A percentile compares a stretch with the other conserved stretches of the same genome.
phyloP scores from a whole-genome alignment of 2,888 invertebrate species.

The Ormia ochracea region DNA sequence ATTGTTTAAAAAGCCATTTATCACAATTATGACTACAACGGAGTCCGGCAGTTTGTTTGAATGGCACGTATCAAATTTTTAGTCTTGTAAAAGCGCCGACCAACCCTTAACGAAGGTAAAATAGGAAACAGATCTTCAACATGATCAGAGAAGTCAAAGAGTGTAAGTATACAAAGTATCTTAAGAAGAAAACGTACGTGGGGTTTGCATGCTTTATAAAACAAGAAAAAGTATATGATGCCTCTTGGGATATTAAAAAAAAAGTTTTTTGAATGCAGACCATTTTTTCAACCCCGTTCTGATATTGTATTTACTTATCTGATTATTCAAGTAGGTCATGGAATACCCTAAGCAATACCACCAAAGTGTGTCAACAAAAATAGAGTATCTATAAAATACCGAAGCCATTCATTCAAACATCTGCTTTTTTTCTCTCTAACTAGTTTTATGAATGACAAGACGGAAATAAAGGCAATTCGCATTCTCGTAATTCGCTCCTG shows the following conservation, averaged over 20 bases:
- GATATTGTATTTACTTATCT: too few species aligned
- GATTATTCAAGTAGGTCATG: too few species aligned
- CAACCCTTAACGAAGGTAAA: slow-evolving; percentile 31
- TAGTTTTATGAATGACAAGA: slow-evolving; percentile 5
- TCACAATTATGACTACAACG: slow-evolving; percentile 70
- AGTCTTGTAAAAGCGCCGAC: background rate
- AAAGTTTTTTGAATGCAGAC: too few species aligned
- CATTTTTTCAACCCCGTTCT: too few species aligned
- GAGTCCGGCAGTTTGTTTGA: slow-evolving; percentile 48
- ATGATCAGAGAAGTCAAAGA: background rate
- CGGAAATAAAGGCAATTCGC: slow-evolving; percentile 1
- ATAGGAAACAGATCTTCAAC: slow-evolving; percentile 34
- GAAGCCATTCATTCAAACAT: slow-evolving; percentile 44
- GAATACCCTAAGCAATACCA: background rate
- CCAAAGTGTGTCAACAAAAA: background rate
- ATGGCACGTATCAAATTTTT: slow-evolving; percentile 43
- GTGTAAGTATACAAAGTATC: too few species aligned
- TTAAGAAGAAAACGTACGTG: too few species aligned
- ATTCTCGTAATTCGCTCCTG: slow-evolving; percentile 2
- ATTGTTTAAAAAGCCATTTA: slow-evolving; percentile 71
- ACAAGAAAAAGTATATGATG: too few species aligned
- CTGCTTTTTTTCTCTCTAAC: slow-evolving; percentile 32
- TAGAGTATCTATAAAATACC: background rate
- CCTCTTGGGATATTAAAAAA: too few species aligned
- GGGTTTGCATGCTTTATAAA: too few species aligned